Evolutionary conservation across 2,888 invertebrate genomes (phyloP), one percentile per base, ranked within the genome.

Genomic region (Spodoptera exigua): DNA sequence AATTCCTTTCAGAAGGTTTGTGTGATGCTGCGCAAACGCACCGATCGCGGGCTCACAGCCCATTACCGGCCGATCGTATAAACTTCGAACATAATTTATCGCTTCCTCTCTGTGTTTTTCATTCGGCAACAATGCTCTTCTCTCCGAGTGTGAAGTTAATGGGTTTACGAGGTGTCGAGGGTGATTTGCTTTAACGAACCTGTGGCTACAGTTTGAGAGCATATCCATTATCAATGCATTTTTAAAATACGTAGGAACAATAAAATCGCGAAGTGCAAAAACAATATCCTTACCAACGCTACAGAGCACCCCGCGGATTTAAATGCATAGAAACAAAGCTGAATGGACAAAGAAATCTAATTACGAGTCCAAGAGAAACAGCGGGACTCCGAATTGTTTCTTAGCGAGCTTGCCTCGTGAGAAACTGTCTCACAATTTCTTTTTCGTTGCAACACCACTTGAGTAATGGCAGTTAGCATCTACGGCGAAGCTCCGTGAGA

Each of bases 41-140:
- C 67, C 76, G 61, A 78, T 80, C 79, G 83, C 81, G 72, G 72
- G 72, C 78, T 76, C 83, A 80, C 80, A 79, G 79, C 87, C 88
- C 90, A 91, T 92, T 91, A 90, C 88, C 86, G 82, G 76, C 74
- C 89, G 89, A 89, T 90, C 91, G 89, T 91, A 90, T 92, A 92
- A 91, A 91, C 92, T 91, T 88, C 88, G 87, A 90, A 90, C 89
- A 89, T 91, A 90, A 93, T 93, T 93, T 93, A 93, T 93, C 82
- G 89, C 79, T 93, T 93, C 93, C 93, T 93, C 88, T 89, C 87
- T 78, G 78, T 88, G 87, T 92, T 92, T 92, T 91, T 92, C 91
- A 89, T 85, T 85, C 86, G 82, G 81, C 87, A 91, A 92, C 92
- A 92, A 92, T 91, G 82, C 88, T 83, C 81, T 78, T 76, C 85